Base-by-base conservation (phyloP, 1,140 invertebrate species). In the Ruditapes philippinarum region DNA sequence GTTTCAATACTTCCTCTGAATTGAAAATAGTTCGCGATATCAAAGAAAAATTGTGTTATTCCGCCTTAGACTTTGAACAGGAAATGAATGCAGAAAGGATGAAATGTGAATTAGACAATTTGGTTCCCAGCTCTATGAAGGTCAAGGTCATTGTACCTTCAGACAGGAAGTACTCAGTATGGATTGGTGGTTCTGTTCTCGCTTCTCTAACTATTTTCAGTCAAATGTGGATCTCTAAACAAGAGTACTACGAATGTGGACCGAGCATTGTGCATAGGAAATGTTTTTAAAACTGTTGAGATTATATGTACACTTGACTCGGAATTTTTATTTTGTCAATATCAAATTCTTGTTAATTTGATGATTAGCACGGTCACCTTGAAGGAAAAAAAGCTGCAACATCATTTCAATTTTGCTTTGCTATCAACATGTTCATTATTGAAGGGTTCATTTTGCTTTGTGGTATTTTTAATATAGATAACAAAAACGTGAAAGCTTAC, bases 211-310 rank as follows among this genome's bases (percentile, higher is more conserved):
- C 97, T 88, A 97, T 97, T 90, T 97, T 97, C 96, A 96, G 97
- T 91, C 96, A 96, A 88, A 97, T 97, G 96, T 97, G 96, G 96
- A 97, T 97, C 94, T 95, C 95, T 88, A 96, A 96, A 88, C 94
- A 96, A 88, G 98, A 98, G 94, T 98, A 98, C 96, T 98, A 98
- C 96, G 98, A 99, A 96, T 98, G 98, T 94, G 98, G 98, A 92
- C 98, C 98, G 1, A 51, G 51, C 95, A 95, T 98, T 96, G 98
- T 99, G 91, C 98, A 99, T 97, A 97, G 98, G 97, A 82, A 82
- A 65, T 82, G 79, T 42, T 82, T 82, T 33, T 82, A 65, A 80
- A n/a, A n/a, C n/a, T n/a, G n/a, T n/a, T n/a, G n/a, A n/a, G n/a
- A n/a, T n/a, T n/a, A n/a, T n/a, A n/a, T n/a, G n/a, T n/a, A n/a